A percentile compares a stretch with the other conserved stretches of the same genome.
These are phyloP conservation scores for Machimus rusticus DNA, from an alignment of 2,888 invertebrate species.

Conservation along the genomic window DNA sequence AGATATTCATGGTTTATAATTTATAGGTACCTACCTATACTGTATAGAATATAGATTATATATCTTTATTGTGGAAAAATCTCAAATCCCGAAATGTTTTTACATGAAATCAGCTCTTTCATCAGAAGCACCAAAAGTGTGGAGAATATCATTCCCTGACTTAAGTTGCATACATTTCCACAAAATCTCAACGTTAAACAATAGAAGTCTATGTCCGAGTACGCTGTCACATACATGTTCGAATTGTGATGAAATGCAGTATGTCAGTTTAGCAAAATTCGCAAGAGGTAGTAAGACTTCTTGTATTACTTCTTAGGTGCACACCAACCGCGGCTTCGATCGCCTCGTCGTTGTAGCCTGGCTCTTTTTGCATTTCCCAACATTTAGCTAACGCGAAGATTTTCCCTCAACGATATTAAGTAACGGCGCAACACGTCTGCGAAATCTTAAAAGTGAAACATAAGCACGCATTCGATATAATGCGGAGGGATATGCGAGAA, in stretches of 20 bases:
- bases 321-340: neutral
- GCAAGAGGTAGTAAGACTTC: neutral
- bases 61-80: neutral
- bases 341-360: neutral
- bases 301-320: neutral
- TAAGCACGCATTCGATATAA: slow-evolving; percentile 22
- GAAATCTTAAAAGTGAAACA: slow-evolving; percentile 12
- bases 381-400: neutral
- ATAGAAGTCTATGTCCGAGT: neutral
- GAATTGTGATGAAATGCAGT: slow-evolving; percentile 5
- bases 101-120: neutral
- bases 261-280: neutral
- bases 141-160: neutral
- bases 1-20: too few species aligned
- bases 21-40: too few species aligned
- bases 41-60: too few species aligned
- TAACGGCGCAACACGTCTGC: slow-evolving; percentile 21
- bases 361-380: slow-evolving; percentile 24
- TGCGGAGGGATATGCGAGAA: neutral
- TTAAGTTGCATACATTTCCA: slow-evolving; percentile 4
- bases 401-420: slow-evolving; percentile 4
- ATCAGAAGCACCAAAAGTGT: neutral
- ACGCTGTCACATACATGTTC: neutral
- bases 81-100: neutral
- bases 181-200: neutral